Conservation (phyloP, 2,113 vertebrate genomes). For the Diglossa brunneiventris region DNA sequence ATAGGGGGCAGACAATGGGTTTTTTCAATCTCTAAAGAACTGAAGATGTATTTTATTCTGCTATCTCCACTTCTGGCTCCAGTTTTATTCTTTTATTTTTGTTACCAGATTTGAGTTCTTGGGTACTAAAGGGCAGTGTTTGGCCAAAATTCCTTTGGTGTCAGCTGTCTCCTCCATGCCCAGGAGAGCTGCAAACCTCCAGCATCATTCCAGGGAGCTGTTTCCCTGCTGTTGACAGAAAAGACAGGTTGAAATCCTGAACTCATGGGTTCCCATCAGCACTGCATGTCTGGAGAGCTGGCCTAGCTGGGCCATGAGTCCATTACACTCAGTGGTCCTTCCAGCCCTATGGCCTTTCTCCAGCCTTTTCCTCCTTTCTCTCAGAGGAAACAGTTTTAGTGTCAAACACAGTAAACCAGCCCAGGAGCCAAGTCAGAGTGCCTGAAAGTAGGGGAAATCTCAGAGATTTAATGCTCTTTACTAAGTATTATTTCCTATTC, state of each 20-base stretch:
- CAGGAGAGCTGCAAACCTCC: background rate
- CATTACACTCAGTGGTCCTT: background rate
- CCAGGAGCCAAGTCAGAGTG: background rate
- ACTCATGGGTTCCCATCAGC: background rate
- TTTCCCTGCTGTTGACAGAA: background rate
- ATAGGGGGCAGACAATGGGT: background rate
- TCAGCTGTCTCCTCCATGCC: background rate
- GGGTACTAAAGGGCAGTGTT: background rate
- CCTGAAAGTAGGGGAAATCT: background rate
- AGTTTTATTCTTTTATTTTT: background rate
- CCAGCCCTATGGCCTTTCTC: accelerated
- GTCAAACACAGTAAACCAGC: background rate
- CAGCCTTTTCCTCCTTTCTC: too few species aligned
- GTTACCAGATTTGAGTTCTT: background rate
- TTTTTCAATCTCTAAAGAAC: conserved; percentile 6
- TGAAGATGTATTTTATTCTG: conserved; percentile 16
- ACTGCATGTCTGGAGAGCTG: background rate
- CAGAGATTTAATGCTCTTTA: background rate
- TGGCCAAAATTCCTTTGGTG: conserved; percentile 3
- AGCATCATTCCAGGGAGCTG: background rate
- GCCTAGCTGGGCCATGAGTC: background rate
- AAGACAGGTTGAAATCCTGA: background rate
- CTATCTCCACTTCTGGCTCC: background rate
- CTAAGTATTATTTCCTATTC: background rate
- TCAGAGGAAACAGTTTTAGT: background rate